Conservation (phyloP, 2,888 invertebrate species). For the Neoitamus cyanurus region DNA sequence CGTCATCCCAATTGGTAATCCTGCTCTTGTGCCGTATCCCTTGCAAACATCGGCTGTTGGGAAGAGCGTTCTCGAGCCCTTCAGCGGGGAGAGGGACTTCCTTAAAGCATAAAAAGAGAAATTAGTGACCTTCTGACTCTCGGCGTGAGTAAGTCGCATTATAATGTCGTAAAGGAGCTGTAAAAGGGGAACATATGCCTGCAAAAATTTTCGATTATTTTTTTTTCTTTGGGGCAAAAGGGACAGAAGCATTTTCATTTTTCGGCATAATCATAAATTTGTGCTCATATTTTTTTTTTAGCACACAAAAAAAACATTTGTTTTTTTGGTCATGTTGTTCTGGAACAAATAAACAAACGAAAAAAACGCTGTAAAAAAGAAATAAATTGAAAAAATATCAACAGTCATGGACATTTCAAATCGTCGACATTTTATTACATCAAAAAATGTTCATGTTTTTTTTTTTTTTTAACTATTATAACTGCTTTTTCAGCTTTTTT, state of each 20-base stretch:
- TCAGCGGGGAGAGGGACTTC: too few species aligned
- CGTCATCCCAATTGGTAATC: too few species aligned
- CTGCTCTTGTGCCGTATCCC: too few species aligned
- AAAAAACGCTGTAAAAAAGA: background rate
- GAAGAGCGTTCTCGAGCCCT: too few species aligned
- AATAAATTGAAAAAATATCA: background rate
- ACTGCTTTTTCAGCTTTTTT: background rate
- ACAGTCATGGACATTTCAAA: background rate
- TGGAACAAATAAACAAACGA: background rate
- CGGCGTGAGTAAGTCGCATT: background rate
- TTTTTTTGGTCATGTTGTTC: background rate
- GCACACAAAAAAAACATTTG: background rate
- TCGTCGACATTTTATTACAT: background rate
- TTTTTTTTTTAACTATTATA: background rate
- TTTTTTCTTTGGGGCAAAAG: background rate
- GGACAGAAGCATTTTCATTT: background rate
- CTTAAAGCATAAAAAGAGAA: background rate
- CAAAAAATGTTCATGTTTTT: background rate
- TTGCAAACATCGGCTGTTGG: too few species aligned
- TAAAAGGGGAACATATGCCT: background rate
- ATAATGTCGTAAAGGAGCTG: background rate
- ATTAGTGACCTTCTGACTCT: background rate
- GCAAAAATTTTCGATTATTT: background rate
- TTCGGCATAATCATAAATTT: background rate
- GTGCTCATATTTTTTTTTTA: background rate